Conservation (phyloP, 2,797 vertebrate genomes). For the Thamnophis elegans region DNA sequence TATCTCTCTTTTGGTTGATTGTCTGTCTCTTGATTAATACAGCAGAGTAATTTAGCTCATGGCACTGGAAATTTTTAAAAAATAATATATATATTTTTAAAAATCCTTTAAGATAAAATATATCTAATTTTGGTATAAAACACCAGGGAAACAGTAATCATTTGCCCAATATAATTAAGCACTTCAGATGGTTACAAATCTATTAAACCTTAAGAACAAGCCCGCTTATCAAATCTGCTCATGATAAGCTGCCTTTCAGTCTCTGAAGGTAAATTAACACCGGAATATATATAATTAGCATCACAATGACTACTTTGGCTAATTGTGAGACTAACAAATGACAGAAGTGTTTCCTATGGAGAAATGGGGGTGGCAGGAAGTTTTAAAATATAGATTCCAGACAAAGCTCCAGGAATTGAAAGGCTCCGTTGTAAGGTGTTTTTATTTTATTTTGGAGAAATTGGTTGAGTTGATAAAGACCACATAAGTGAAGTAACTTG, state of each 20-base stretch:
- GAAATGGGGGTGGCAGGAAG: conserved; percentile 22
- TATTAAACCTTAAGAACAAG: conserved; percentile 50
- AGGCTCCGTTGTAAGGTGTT: conserved; percentile 44
- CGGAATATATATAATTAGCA: conserved; percentile 46
- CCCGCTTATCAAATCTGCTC: conserved; percentile 48
- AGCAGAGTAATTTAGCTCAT: neutral
- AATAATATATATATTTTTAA: neutral
- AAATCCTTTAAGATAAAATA: conserved; percentile 13
- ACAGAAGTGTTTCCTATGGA: conserved; percentile 29
- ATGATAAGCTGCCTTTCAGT: conserved; percentile 43
- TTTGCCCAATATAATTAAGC: conserved; percentile 56
- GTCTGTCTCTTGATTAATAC: neutral
- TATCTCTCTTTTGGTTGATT: neutral
- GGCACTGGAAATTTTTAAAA: neutral
- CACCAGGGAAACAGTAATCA: conserved; percentile 22
- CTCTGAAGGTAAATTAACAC: conserved; percentile 37
- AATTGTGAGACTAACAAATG: conserved; percentile 23
- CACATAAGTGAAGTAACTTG: conserved; percentile 32
- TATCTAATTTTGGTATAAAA: conserved; percentile 30
- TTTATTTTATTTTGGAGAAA: conserved; percentile 23
- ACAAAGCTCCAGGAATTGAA: conserved; percentile 16
- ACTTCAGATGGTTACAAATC: conserved; percentile 50
- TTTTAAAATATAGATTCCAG: conserved; percentile 33
- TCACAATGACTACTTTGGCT: conserved; percentile 45
- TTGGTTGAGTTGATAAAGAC: conserved; percentile 3